phyloP scores from a whole-genome alignment of 2,888 invertebrate species.

The Noctua pronuba region DNA sequence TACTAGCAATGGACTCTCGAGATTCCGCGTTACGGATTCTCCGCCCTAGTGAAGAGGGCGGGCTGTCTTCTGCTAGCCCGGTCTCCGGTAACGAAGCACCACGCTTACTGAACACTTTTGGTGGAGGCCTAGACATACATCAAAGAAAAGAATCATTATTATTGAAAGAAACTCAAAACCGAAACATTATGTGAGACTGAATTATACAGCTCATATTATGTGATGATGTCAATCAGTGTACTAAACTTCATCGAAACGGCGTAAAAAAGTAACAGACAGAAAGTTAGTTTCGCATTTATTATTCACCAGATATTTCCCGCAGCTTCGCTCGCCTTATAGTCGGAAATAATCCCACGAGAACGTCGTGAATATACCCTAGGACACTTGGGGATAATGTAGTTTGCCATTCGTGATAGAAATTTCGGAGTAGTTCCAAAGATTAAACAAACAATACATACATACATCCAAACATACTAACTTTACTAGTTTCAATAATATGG shows the following conservation, averaged over 20 bases:
- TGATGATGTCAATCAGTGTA: neutral
- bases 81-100: conserved; percentile 90
- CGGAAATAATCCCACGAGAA: neutral
- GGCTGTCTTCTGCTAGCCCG: conserved; percentile 88
- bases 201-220: neutral
- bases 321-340: neutral
- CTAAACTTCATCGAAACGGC: neutral
- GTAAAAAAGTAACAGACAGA: neutral
- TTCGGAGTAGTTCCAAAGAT: neutral
- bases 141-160: conserved; percentile 17
- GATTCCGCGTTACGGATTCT: conserved; percentile 86
- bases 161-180: conserved; percentile 2
- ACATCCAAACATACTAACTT: neutral
- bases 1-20: conserved; percentile 87
- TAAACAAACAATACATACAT: no score
- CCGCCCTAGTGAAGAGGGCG: conserved; percentile 86
- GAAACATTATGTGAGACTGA: neutral
- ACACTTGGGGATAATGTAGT: neutral
- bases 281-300: neutral
- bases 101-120: conserved; percentile 91
- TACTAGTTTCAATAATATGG: neutral
- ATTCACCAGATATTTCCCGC: neutral
- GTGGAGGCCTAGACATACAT: conserved; percentile 88
- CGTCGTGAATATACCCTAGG: neutral
- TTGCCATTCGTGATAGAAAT: neutral